Evolutionary conservation across 2,113 vertebrate genomes (phyloP), one percentile per base, ranked within the genome.

Genomic region (Sander lucioperca): DNA sequence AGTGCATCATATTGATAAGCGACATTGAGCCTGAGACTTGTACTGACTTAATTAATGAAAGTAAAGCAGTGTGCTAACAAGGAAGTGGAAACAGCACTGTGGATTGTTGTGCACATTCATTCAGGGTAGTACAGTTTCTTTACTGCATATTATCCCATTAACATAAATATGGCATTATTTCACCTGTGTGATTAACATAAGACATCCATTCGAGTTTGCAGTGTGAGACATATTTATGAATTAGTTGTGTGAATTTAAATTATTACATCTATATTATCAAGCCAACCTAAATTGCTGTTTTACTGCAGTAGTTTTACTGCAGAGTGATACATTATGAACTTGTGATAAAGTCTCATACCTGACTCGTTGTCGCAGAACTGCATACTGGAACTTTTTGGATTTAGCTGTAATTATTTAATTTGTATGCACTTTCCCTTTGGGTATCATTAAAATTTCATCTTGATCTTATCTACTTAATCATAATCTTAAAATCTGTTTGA

Each of bases 371-470:
- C 8, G 57, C 27, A 19, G 59, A n/a, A 0, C 69, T 74, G 73
- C 63, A 51, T 2, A 50, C 15, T n/a, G 23, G n/a, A 86, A 86
- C 70, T 74, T 86, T 86, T 84, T 67, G 79, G 76, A 77, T 82
- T 86, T 72, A 68, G 79, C 80, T 61, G 77, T 67, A 86, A 87
- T 88, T 83, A 82, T 78, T 84, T 74, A 58, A 90, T 89, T 82
- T 89, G 86, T 67, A 87, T 84, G 83, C 77, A 73, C 74, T 86
- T 68, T 72, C 82, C 92, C 85, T 75, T 16, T 82, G 89, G 90
- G 84, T 76, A 77, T 91, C 82, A 93, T 93, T 91, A 90, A 88
- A 89, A 79, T 87, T 85, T 90, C 83, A 91, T 91, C 71, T 89
- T 63, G 65, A 83, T 92, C 87, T 86, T 88, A 91, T 92, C 88